Percentiles rank a stretch among this genome's conserved stretches.
These are phyloP conservation scores for Achlya flavicornis DNA, from an alignment of 2,888 invertebrate genomes.

Conservation along the genomic window DNA sequence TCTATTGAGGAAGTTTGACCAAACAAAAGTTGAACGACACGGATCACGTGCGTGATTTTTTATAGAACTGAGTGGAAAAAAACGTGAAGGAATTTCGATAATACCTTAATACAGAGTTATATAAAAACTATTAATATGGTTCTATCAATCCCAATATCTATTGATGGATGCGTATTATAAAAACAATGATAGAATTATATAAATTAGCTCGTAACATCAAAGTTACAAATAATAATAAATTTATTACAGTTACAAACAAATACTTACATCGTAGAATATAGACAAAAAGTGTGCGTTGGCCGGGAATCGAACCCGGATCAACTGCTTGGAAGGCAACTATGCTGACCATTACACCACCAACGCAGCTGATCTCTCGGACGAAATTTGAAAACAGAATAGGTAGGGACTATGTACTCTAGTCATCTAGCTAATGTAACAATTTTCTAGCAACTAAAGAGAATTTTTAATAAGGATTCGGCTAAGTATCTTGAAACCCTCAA, in stretches of 20 bases:
- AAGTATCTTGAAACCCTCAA: constrained; percentile 1
- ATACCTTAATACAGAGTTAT: too few relatives aligned
- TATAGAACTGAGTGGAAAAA: too few relatives aligned
- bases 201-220: too few relatives aligned
- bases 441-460: not conserved
- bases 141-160: too few relatives aligned
- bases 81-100: too few relatives aligned
- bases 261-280: not conserved
- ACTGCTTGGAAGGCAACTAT: constrained; percentile 83
- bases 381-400: constrained; percentile 35
- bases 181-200: too few relatives aligned
- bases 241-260: too few relatives aligned
- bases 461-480: not conserved
- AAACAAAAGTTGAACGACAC: too few relatives aligned
- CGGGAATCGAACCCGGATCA: constrained; percentile 80
- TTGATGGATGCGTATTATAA: too few relatives aligned
- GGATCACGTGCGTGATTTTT: too few relatives aligned
- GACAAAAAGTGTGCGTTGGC: constrained; percentile 79
- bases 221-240: too few relatives aligned
- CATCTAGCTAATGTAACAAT: not conserved
- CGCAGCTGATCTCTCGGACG: constrained; percentile 20
- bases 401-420: not conserved
- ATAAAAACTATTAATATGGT: too few relatives aligned
- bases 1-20: constrained; percentile 25
- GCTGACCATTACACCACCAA: constrained; percentile 82